Conservation (phyloP, 2,113 vertebrate genomes). For the Copsychus sechellarum region DNA sequence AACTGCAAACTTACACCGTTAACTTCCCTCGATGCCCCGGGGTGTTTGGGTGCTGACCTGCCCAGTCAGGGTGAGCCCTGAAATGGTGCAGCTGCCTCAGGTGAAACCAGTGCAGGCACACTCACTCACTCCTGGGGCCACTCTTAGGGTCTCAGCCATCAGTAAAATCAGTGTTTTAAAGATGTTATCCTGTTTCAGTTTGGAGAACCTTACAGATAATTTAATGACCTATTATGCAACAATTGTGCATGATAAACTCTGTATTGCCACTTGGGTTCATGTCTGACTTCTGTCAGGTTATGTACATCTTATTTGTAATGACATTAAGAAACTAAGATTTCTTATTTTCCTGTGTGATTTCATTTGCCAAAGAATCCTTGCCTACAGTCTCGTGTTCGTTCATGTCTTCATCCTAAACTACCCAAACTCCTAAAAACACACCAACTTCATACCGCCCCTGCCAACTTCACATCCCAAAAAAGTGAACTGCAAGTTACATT, state of each 20-base stretch:
- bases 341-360: background rate
- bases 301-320: background rate
- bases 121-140: background rate
- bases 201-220: background rate
- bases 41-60: background rate
- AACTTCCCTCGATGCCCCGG: background rate
- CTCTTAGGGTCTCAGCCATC: background rate
- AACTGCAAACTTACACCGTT: background rate
- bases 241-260: background rate
- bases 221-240: background rate
- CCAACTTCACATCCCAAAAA: background rate
- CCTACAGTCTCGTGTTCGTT: background rate
- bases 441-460: accelerated
- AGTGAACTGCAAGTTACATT: background rate
- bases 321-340: background rate
- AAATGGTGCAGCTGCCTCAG: background rate
- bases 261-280: background rate
- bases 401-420: background rate
- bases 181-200: background rate
- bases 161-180: background rate
- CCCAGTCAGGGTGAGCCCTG: background rate
- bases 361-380: background rate
- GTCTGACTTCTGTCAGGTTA: background rate
- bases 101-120: background rate
- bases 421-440: accelerated